Percentiles rank a stretch among this genome's conserved stretches.
Conservation (phyloP, 2,888 invertebrate genomes). For the Zeuzera pyrina region DNA sequence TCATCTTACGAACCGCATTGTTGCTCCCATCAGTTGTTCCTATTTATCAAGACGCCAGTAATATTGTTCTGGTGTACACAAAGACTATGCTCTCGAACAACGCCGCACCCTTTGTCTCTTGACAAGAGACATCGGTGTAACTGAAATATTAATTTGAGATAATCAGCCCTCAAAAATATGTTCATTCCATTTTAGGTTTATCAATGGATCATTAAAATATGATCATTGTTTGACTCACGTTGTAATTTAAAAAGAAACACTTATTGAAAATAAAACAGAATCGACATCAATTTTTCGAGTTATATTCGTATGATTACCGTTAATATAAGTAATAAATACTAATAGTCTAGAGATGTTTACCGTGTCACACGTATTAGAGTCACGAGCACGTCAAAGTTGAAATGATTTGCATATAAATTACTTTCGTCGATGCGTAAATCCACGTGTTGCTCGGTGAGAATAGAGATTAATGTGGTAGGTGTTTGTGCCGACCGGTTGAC, state of each 20-base stretch:
- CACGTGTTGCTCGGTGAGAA: conserved; percentile 66
- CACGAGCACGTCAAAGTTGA: conserved; percentile 62
- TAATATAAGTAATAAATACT: no score
- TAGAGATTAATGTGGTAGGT: conserved; percentile 68
- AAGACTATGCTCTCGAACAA: conserved; percentile 41
- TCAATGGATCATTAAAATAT: neutral
- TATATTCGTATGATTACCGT: no score
- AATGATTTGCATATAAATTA: conserved; percentile 72
- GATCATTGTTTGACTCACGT: neutral
- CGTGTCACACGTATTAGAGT: conserved; percentile 53
- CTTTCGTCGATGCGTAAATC: conserved; percentile 65
- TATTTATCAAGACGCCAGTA: conserved; percentile 68
- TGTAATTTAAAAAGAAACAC: neutral
- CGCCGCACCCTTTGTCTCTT: conserved; percentile 46
- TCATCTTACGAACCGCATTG: conserved; percentile 67
- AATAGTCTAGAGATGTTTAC: no score
- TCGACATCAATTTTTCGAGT: no score
- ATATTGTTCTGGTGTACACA: conserved; percentile 59
- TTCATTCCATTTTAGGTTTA: conserved; percentile 2
- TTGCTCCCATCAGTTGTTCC: conserved; percentile 61
- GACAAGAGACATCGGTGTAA: conserved; percentile 54
- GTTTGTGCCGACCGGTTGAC: conserved; percentile 53
- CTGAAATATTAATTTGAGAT: conserved; percentile 50
- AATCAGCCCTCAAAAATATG: conserved; percentile 21
- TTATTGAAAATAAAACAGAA: no score